These are phyloP conservation scores for Hydrolagus affinis DNA, from an alignment of 2,113 vertebrate species.

Conservation along the genomic window DNA sequence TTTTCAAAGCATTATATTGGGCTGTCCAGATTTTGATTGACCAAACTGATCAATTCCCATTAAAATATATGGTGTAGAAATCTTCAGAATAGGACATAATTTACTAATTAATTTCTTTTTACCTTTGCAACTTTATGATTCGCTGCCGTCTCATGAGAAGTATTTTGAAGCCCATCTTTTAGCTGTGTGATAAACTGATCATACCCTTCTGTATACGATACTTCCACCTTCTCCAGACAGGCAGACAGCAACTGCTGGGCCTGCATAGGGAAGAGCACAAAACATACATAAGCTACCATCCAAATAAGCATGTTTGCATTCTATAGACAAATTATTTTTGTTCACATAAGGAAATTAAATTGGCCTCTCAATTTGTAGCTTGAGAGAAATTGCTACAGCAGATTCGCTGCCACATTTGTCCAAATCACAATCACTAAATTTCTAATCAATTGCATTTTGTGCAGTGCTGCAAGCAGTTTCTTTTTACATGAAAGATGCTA, in stretches of 20 bases:
- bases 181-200: conserved; percentile 91
- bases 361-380: too few species aligned
- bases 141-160: conserved; percentile 96
- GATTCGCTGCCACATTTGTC: too few species aligned
- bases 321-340: too few species aligned
- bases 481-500: too few species aligned
- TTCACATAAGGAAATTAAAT: too few species aligned
- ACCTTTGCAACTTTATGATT: conserved; percentile 99
- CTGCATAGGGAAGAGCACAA: conserved; percentile 46
- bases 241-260: conserved; percentile 92
- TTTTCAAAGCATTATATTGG: background rate
- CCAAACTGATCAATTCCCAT: background rate
- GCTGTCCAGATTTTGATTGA: background rate
- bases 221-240: conserved; percentile 91
- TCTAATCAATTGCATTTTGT: too few species aligned
- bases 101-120: conserved; percentile 39
- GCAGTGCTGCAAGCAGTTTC: too few species aligned
- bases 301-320: too few species aligned
- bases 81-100: background rate
- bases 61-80: background rate
- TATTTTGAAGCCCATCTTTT: conserved; percentile 97
- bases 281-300: background rate
- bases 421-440: too few species aligned
- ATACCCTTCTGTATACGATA: conserved; percentile 89
- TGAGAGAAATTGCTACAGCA: too few species aligned